Evolutionary conservation across 2,888 invertebrate species (phyloP).

Genomic region (Mycalesis mineus): DNA sequence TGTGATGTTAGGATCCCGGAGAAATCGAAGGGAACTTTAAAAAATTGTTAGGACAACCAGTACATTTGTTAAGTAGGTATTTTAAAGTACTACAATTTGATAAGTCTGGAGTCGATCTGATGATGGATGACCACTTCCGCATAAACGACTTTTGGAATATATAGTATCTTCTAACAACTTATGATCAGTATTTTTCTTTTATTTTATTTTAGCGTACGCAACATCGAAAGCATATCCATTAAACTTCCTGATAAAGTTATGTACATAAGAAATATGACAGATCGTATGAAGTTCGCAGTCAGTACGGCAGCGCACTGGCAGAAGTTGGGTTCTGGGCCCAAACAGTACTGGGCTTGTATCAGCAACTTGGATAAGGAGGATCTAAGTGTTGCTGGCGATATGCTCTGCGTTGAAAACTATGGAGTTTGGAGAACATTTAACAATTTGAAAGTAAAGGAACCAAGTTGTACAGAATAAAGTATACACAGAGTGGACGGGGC

Average conservation of each 20-base stretch:
- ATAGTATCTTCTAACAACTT: too few species aligned
- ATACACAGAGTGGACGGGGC: too few species aligned
- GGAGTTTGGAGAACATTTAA: constrained; percentile 51
- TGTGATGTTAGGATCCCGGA: too few species aligned
- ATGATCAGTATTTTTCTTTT: too few species aligned
- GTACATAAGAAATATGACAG: constrained; percentile 44
- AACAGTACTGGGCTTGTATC: constrained; percentile 50
- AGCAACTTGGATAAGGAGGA: constrained; percentile 41
- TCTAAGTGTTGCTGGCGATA: constrained; percentile 32
- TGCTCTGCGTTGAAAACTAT: constrained; percentile 47
- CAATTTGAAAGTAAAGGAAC: constrained; percentile 55
- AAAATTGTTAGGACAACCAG: too few species aligned
- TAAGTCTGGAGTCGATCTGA: too few species aligned
- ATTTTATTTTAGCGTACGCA: constrained; percentile 13
- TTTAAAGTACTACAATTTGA: too few species aligned
- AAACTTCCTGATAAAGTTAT: constrained; percentile 39
- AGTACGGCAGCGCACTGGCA: constrained; percentile 54
- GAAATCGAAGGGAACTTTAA: too few species aligned
- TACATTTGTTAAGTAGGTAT: too few species aligned
- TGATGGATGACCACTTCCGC: too few species aligned
- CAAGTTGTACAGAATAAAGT: constrained; percentile 38
- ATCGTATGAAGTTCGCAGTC: constrained; percentile 48
- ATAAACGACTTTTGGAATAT: too few species aligned
- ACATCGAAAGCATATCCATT: constrained; percentile 50
- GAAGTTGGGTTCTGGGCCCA: constrained; percentile 27